These are phyloP conservation scores for Diorhabda carinulata DNA, from an alignment of 1,140 invertebrate genomes.

Conservation along the genomic window DNA sequence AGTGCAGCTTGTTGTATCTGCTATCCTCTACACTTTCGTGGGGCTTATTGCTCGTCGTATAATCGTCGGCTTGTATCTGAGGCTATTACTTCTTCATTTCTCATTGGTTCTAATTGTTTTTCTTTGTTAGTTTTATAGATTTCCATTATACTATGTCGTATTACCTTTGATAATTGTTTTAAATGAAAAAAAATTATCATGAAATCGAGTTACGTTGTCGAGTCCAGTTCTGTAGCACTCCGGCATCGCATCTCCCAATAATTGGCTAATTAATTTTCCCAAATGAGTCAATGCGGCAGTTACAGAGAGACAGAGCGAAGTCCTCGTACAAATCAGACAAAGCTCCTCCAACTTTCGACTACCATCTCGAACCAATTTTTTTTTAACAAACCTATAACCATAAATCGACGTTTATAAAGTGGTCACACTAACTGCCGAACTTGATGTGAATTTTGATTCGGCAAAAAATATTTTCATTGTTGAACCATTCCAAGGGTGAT, in stretches of 20 bases:
- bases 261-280: slow-evolving; percentile 45
- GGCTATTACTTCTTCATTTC: too few species aligned
- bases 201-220: not conserved
- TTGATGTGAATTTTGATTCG: slow-evolving; percentile 29
- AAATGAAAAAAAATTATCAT: too few species aligned
- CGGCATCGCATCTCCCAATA: slow-evolving; percentile 28
- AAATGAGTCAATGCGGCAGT: slow-evolving; percentile 39
- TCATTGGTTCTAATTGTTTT: too few species aligned
- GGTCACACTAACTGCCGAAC: slow-evolving; percentile 28
- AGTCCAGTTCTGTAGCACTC: slow-evolving; percentile 4
- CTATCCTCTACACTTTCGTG: too few species aligned
- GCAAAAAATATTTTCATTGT: slow-evolving; percentile 20
- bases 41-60: too few species aligned
- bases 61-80: too few species aligned
- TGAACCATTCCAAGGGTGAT: slow-evolving; percentile 10
- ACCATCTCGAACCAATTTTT: slow-evolving; percentile 14
- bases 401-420: slow-evolving; percentile 31
- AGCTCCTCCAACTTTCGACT: slow-evolving; percentile 17
- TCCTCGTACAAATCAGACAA: slow-evolving; percentile 26
- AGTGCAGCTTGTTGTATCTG: too few species aligned
- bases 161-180: too few species aligned
- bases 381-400: slow-evolving; percentile 30
- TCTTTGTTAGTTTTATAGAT: too few species aligned
- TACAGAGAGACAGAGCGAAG: slow-evolving; percentile 17
- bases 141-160: too few species aligned